Base-by-base conservation (phyloP, 2,888 invertebrate genomes). In the Adineta ricciae region DNA sequence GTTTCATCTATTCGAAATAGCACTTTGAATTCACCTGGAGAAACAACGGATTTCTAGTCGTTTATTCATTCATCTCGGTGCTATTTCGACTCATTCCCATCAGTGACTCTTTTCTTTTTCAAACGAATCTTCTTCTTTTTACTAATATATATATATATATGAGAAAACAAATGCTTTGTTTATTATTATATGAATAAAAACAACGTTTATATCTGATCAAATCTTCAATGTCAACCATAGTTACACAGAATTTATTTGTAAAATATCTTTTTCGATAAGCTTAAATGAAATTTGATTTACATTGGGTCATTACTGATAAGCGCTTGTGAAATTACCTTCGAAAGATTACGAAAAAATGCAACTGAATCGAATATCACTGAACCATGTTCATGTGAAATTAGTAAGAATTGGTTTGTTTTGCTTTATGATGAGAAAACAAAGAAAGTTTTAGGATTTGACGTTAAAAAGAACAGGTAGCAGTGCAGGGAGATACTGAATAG, bases 341-440 rank as follows among this genome's bases (percentile, higher is more conserved):
- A 89, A 84, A 89, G 91, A 56, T 87, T 91, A 83, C 88, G 89
- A 86, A 86, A 87, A 56, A 91, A 91, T 21, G 90, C 90, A 41
- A 90, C 90, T n/a, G 90, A 89, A 7, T 87, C 91, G 24, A 89
- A 89, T 87, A 90, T 91, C 0, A 89, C 89, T 11, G 89, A 90
- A 86, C 91, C 91, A 11, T 88, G 88, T 52, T 88, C 89, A 24
- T 90, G 90, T 46, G 91, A 91, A 54, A 87, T 91, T 21, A 91
- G 91, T 8, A 91, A 91, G 0, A 91, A 91, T 87, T 90, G 88
- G 9, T 91, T 91, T 87, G 89, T 89, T 86, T 87, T 91, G 64
- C 91, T 88, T 86, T 91, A 89, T 87, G 88, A 90, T 86, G 88
- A 88, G 2, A 86, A 87, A 32, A 88, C 88, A 0, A 89, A 89